Conservation (phyloP, 2,113 vertebrate species). For the Lycaon pictus region DNA sequence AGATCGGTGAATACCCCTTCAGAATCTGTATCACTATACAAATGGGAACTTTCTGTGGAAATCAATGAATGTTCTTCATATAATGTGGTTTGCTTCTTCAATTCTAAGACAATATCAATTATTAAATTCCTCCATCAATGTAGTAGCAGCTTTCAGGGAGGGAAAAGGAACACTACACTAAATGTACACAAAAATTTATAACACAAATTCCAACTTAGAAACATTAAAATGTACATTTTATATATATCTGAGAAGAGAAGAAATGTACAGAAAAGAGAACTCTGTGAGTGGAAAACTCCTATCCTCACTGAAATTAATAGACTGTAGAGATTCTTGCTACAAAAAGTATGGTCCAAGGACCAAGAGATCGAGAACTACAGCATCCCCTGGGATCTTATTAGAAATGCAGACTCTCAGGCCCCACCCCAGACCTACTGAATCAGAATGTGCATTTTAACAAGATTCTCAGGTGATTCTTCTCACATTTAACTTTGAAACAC, state of each 20-base stretch:
- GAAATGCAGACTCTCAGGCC: not conserved
- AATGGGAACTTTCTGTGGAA: not conserved
- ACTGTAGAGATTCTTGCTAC: not conserved
- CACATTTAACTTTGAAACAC: not conserved
- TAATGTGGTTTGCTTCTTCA: not conserved
- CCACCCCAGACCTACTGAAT: not conserved
- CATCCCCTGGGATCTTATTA: not conserved
- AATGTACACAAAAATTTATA: not conserved
- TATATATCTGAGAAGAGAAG: not conserved
- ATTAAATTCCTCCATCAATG: not conserved
- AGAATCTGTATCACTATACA: not conserved
- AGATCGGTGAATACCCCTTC: not conserved
- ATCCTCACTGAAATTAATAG: not conserved
- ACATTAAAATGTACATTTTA: not conserved
- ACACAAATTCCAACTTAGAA: not conserved
- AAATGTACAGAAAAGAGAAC: slow-evolving; percentile 15
- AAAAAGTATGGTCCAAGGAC: not conserved
- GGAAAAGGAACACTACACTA: not conserved
- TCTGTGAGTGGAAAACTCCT: not conserved
- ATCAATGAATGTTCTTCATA: slow-evolving; percentile 7
- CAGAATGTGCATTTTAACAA: not conserved
- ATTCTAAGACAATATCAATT: not conserved
- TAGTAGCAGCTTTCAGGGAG: not conserved
- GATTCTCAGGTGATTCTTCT: not conserved
- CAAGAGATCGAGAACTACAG: not conserved